Base-by-base conservation (phyloP, 2,113 vertebrate species). In the Chaetops frenatus region DNA sequence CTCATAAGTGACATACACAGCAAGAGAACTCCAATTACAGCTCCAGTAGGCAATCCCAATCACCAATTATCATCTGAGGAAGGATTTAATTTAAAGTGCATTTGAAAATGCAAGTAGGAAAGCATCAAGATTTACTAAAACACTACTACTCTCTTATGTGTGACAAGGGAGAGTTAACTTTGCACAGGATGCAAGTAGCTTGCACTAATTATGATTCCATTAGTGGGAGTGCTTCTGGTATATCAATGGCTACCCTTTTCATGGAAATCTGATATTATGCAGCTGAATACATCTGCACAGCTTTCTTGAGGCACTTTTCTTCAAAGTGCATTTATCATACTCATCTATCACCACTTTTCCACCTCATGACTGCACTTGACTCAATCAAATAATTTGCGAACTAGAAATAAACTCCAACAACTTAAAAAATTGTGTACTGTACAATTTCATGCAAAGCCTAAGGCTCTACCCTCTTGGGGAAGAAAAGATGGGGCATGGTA, bases 221-320 rank as follows among this genome's bases (percentile, higher is more conserved):
- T 85, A 72, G 47, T 57, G 40, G 48, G n/a, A 83, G 54, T 84
- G 88, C 64, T 81, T 73, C 90, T 79, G 47, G 22, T 56, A 44
- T 61, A 69, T 65, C 53, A 69, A 47, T 64, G 88, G 89, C 56
- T 89, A 76, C 54, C 42, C 71, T 76, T 77, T 88, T 78, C 62
- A 67, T 33, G 57, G 36, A 84, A 94, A 89, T 71, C 36, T 77
- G 67, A 54, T 85, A 81, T 94, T 91, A 81, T 83, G 71, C 44
- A 79, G 88, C 56, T 93, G 86, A 90, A 86, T 90, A 77, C 7
- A 71, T 94, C 58, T 81, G 83, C 87, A 92, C 58, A n/a, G 58
- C 67, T 84, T 94, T 96, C 92, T 97, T 90, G 70, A 84, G 84
- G 81, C 92, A 89, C 50, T 93, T 94, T 97, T 90, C 73, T 91